Evolutionary conservation across 2,888 invertebrate genomes (phyloP).

Genomic region (Leptothorax acervorum): DNA sequence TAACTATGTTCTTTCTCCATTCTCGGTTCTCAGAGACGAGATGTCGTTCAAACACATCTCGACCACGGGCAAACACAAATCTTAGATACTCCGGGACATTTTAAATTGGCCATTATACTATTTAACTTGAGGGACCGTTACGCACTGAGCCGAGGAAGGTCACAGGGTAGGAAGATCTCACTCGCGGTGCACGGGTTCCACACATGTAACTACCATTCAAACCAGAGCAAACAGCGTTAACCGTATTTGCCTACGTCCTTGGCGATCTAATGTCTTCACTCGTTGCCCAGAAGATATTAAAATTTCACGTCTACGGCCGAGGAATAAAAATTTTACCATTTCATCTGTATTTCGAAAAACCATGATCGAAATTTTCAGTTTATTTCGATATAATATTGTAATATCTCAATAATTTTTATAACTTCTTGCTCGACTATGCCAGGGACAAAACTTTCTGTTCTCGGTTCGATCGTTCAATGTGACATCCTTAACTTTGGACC

Average conservation of each 20-base stretch:
- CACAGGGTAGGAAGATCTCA: slow-evolving; percentile 69
- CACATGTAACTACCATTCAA: slow-evolving; percentile 81
- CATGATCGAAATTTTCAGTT: background rate
- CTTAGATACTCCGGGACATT: slow-evolving; percentile 84
- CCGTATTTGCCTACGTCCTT: slow-evolving; percentile 84
- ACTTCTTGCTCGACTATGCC: slow-evolving; percentile 12
- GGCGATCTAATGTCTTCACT: slow-evolving; percentile 81
- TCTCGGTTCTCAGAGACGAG: slow-evolving; percentile 71
- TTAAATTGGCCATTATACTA: slow-evolving; percentile 86
- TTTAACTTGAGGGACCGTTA: slow-evolving; percentile 84
- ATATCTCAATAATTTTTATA: background rate
- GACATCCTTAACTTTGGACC: slow-evolving; percentile 72
- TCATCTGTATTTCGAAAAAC: background rate
- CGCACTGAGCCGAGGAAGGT: slow-evolving; percentile 75
- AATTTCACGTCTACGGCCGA: slow-evolving; percentile 48
- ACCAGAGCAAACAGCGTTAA: slow-evolving; percentile 83
- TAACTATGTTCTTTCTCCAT: slow-evolving; percentile 70
- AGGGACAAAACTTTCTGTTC: slow-evolving; percentile 78
- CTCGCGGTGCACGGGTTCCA: slow-evolving; percentile 69
- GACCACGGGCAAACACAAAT: slow-evolving; percentile 82
- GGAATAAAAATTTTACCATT: background rate
- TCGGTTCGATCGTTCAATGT: slow-evolving; percentile 67
- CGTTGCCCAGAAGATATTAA: slow-evolving; percentile 56
- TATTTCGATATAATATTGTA: background rate
- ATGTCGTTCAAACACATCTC: slow-evolving; percentile 79